Evolutionary conservation across 2,797 vertebrate genomes (phyloP), one percentile per base, ranked within the genome.

Genomic region (Carapus acus): DNA sequence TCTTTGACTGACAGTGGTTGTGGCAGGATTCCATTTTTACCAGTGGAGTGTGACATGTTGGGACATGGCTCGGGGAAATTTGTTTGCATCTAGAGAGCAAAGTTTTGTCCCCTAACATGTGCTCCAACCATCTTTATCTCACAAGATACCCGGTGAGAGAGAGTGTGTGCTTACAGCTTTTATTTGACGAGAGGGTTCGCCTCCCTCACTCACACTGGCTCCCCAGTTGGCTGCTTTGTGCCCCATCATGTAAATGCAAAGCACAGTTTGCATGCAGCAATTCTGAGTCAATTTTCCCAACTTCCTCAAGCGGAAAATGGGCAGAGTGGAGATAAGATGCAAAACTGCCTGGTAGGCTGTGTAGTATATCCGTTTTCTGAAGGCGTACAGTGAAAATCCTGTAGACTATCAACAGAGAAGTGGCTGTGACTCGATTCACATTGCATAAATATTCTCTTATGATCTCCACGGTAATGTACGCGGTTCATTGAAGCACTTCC

Each of bases 271-370:
- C 83, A 85, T 85, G 67, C 71, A 80, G 74, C 76, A 80, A 84
- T 83, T 77, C 68, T 59, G 68, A 88, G 82, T 84, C 85, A 84
- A 87, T 89, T 88, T 86, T 81, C 82, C 62, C 48, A 74, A 81
- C 71, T 75, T 82, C 66, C 54, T 81, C 85, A 85, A 79, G 85
- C 77, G 54, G 76, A 89, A 89, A 89, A 89, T 89, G 78, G 86
- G 78, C 67, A 65, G 67, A 71, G 71, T 62, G 41, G 43, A 79
- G 81, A 87, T 86, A 86, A 84, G 79, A 86, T 74, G 68, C 54
- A 49, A 66, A 68, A 57, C 66, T 73, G 70, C 74, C 67, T 74
- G 53, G 68, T 74, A 60, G 63, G 71, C 70, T 71, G 62, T 71
- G 73, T 74, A 56, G 69, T 84, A 71, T 80, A 75, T 83, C 73